Conservation (phyloP, 2,888 invertebrate genomes). For the Branchipolynoe longqiensis region DNA sequence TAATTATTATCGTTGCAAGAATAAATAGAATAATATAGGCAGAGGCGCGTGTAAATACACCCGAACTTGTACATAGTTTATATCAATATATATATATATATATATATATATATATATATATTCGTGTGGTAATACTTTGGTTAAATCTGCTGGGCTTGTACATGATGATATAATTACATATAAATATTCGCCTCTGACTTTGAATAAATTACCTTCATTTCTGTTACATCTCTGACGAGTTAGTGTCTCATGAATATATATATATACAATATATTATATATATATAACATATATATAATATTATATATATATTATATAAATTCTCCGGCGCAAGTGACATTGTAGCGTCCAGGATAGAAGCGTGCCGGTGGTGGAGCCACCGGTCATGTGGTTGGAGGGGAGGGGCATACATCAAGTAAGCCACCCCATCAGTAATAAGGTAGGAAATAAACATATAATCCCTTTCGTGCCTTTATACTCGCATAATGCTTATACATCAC, state of each 20-base stretch:
- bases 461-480: no score
- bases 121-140: slow-evolving; percentile 11
- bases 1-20: background rate
- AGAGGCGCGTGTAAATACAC: background rate
- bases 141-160: background rate
- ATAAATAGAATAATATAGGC: slow-evolving; percentile 19
- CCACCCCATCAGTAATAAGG: no score
- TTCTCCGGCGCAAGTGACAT: no score
- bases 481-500: no score
- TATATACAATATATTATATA: background rate
- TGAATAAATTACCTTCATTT: slow-evolving; percentile 20
- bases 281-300: background rate
- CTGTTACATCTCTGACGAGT: slow-evolving; percentile 4
- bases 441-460: no score
- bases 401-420: no score
- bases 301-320: no score
- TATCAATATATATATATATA: no score
- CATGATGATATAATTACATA: background rate
- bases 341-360: no score
- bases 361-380: no score
- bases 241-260: background rate
- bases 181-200: background rate
- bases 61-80: background rate
- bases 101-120: background rate
- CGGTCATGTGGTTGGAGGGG: no score